Evolutionary conservation across 2,888 invertebrate species (phyloP), one percentile per base, ranked within the genome.

Genomic region (Resseliella maxima): DNA sequence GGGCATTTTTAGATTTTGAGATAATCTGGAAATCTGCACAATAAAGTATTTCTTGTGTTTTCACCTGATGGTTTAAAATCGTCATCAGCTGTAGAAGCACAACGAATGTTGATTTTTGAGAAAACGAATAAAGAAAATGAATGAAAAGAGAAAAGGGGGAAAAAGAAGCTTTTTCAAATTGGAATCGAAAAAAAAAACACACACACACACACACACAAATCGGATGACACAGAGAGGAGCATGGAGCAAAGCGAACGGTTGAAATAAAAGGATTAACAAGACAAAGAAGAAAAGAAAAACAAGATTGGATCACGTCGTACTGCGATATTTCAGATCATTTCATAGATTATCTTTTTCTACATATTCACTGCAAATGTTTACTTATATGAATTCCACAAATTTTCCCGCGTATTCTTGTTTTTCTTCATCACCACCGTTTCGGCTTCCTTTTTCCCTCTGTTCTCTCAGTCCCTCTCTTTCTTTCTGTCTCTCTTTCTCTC

Each of bases 271-370:
- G 72, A 72, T 72, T 72, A 72, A 18, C 72, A 31, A 72, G 31
- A 72, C 72, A 72, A 72, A 72, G 35, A 35, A 12, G 35, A 72
- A 72, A 72, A 72, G 72, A 31, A 72, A 72, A 72, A 72, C 72
- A 72, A 72, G 72, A 72, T 72, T 72, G 35, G 72, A 72, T 72
- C 72, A 72, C 72, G 72, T 72, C 72, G 72, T 35, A 72, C 31
- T 31, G 31, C 72, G 72, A 72, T 72, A 72, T 72, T 72, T 72
- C 35, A 72, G 72, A 72, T 72, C 72, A 72, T 72, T 72, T 72
- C 72, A 72, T 72, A 72, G 72, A 72, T 72, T 72, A 72, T 72
- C 27, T 72, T n/a, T 27, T 35, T 72, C 72, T 15, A 72, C 72
- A 72, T 35, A 72, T 35, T 27, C 35, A n/a, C n/a, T n/a, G 27